Percentiles rank a stretch among this genome's conserved stretches.
Conservation (phyloP, 2,797 vertebrate species). For the Oreonectes daqikongensis region DNA sequence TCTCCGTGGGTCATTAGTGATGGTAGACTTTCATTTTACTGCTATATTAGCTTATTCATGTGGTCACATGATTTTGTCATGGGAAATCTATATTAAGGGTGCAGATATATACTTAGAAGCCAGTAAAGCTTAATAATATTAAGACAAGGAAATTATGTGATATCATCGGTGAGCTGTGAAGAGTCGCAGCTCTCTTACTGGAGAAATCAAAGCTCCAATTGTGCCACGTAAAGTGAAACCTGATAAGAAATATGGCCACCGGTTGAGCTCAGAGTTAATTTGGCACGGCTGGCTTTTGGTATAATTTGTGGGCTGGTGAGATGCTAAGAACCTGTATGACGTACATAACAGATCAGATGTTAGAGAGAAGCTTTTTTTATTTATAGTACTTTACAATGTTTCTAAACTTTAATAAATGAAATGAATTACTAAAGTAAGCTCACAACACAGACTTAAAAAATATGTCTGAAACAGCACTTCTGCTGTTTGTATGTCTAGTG, state of each 20-base stretch:
- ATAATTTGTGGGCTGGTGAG: neutral
- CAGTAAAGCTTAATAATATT: neutral
- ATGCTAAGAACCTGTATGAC: neutral
- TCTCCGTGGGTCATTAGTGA: neutral
- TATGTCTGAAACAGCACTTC: neutral
- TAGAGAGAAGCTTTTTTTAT: too few relatives aligned
- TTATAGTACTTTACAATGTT: neutral
- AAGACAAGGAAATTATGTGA: neutral
- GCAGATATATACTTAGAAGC: neutral
- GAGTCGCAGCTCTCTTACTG: neutral
- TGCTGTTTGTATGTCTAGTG: neutral
- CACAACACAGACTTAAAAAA: neutral
- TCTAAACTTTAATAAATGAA: too few relatives aligned
- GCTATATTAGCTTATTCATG: neutral
- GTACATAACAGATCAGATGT: too few relatives aligned
- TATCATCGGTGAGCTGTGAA: neutral
- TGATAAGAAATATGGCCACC: neutral
- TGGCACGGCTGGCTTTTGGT: neutral
- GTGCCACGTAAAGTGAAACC: neutral
- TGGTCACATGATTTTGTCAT: slow-evolving; percentile 1
- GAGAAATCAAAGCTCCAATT: neutral
- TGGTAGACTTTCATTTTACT: neutral
- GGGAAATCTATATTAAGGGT: neutral
- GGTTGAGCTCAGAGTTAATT: neutral
- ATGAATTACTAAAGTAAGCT: neutral